Evolutionary conservation across 1,140 invertebrate genomes (phyloP), one percentile per base, ranked within the genome.

Genomic region (Propsilocerus akamusi): DNA sequence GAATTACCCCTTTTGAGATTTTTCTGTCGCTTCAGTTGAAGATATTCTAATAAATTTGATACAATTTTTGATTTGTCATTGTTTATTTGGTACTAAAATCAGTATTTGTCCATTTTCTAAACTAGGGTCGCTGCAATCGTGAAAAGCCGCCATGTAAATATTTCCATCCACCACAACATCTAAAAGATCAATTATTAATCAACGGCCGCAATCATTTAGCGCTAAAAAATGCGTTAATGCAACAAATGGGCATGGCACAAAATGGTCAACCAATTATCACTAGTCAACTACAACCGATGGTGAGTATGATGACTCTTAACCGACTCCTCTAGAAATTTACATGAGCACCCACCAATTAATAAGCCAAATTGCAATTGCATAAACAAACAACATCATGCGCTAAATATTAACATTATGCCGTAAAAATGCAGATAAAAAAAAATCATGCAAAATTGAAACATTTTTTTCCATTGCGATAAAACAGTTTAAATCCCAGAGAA

Each of bases 111-210:
- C 50, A 30, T 58, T 59, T 59, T 59, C 61, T 51, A 59, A 79
- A 80, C 53, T 68, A 99, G 96, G 96, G 95, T 63, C 92, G 97
- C 70, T 99, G 97, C 80, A 97, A 97, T 68, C 80, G 97, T 62
- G 96, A 99, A 71, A 98, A 99, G 67, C 96, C 96, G 54, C 96
- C 96, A 57, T 99, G 97, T 86, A 99, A 99, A 78, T 99, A 99
- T 73, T 95, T 99, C 71, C 96, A 99, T 75, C 95, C 94, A 54
- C 96, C 97, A 56, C 94, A 98, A 68, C 97, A 99, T 70, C 77
- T 99, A 56, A 97, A 98, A 76, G 96, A 99, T 73, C 96, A 99
- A 75, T 77, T 99, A 63, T 75, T 99, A 66, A 97, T 99, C 77
- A 99, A 99, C 73, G 97, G 97, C 52, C 80, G 94, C 60, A 98